These are phyloP conservation scores for Globodera rostochiensis DNA, from an alignment of 1,140 invertebrate genomes.

Conservation along the genomic window DNA sequence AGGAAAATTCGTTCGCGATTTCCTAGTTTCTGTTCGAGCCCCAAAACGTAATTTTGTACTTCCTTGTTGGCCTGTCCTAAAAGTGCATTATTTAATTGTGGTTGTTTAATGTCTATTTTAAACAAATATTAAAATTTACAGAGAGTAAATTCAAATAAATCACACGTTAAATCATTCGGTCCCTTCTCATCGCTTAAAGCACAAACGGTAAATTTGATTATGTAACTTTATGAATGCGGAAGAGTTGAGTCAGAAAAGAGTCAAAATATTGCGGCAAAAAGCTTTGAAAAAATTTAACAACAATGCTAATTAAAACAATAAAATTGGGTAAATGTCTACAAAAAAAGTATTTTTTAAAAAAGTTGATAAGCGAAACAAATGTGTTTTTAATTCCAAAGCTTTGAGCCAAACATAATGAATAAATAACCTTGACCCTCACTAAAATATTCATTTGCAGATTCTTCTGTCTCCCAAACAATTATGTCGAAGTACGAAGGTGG, in stretches of 20 bases:
- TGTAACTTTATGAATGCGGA: neutral
- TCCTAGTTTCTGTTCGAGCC: too few relatives aligned
- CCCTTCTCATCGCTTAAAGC: conserved; percentile 1
- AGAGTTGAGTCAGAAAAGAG: neutral
- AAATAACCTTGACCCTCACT: neutral
- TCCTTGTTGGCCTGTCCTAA: too few relatives aligned
- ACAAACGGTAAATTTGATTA: conserved; percentile 13
- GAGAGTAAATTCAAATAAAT: neutral
- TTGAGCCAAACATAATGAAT: conserved; percentile 8
- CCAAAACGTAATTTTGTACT: too few relatives aligned
- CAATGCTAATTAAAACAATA: neutral
- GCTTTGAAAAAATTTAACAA: neutral
- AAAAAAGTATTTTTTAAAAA: neutral
- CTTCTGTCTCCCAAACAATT: neutral
- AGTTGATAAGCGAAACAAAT: neutral
- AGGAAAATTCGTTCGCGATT: too few relatives aligned
- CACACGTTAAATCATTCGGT: conserved; percentile 1
- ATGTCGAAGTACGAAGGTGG: neutral
- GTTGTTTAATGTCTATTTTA: neutral
- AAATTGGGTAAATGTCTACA: neutral
- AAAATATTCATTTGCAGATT: conserved; percentile 3
- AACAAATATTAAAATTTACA: neutral
- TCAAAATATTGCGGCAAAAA: neutral
- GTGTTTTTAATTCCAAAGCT: conserved; percentile 16
- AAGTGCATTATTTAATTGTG: too few relatives aligned